Evolutionary conservation across 37 sponge, comb jelly and placozoan genomes (phyloP), one percentile per base, ranked within the genome.

Genomic region (Beroe forskalii): DNA sequence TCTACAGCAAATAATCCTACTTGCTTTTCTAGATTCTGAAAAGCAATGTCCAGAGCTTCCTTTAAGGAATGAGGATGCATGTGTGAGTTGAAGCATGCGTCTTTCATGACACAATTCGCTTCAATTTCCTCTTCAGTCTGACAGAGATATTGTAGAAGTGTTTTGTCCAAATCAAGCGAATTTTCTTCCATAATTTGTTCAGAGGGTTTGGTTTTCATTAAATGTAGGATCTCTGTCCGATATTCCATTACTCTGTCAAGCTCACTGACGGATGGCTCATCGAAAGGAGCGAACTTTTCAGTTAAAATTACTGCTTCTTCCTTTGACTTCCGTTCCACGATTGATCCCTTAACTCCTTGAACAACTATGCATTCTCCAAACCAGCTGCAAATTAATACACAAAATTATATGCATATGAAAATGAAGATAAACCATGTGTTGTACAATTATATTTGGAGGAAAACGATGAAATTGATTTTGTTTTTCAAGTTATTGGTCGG

Each of bases 321-420:
- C 17, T 64, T 64, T 22, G 25, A 64, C 25, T 64, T 64, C 25
- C 66, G 66, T 64, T 64, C 66, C 4, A 64, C 25, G 6, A 64
- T 27, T 3, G 66, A 30, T 8, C 66, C 66, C 17, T 23, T 27
- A 23, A 64, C 66, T 64, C 31, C 31, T 23, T 64, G 31, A 27
- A 64, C 25, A 64, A 22, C 25, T 8, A 64, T 4, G 66, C 66
- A 64, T 27, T 64, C 25, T 8, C 30, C 66, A 64, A 23, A 22
- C 66, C 66, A 64, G 31, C 66, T 64, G 66, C 4, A 64, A 55
- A n/a, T n/a, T n/a, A n/a, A n/a, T n/a, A n/a, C n/a, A n/a, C n/a
- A n/a, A n/a, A n/a, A n/a, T n/a, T n/a, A n/a, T n/a, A n/a, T n/a
- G n/a, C n/a, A n/a, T n/a, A n/a, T n/a, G n/a, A n/a, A n/a, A n/a